These are phyloP conservation scores for Zenarchopterus dispar DNA, from an alignment of 2,797 vertebrate species.

Conservation along the genomic window DNA sequence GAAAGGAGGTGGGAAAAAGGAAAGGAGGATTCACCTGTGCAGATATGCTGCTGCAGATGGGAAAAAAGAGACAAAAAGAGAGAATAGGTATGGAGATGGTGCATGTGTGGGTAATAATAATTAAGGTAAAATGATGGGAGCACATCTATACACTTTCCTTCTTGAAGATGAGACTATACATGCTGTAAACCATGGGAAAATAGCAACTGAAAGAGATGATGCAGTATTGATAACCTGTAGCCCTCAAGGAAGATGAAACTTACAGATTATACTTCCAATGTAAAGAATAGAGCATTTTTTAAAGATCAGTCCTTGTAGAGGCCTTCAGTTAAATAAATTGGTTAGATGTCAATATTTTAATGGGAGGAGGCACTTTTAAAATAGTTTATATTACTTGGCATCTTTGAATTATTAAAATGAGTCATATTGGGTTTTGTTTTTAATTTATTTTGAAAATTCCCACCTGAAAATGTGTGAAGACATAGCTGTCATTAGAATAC, in stretches of 20 bases:
- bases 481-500: constrained; percentile 31
- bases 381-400: constrained; percentile 15
- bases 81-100: constrained; percentile 55
- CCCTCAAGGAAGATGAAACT: constrained; percentile 58
- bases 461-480: constrained; percentile 8
- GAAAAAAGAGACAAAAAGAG: constrained; percentile 2
- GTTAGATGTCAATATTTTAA: constrained; percentile 27
- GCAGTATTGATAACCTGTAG: constrained; percentile 68
- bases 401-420: no score
- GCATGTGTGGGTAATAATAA: constrained; percentile 54
- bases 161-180: constrained; percentile 52
- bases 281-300: constrained; percentile 55
- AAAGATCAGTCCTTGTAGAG: constrained; percentile 36
- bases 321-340: constrained; percentile 28
- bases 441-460: no score
- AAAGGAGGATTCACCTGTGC: constrained; percentile 74
- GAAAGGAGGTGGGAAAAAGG: constrained; percentile 61
- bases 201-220: constrained; percentile 66
- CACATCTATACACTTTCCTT: constrained; percentile 48
- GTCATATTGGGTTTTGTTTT: no score
- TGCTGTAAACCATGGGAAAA: constrained; percentile 52
- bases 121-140: constrained; percentile 46
- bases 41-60: constrained; percentile 46
- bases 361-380: constrained; percentile 13
- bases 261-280: constrained; percentile 69